Conservation (phyloP, 2,797 vertebrate genomes). For the Argyrosomus regius region DNA sequence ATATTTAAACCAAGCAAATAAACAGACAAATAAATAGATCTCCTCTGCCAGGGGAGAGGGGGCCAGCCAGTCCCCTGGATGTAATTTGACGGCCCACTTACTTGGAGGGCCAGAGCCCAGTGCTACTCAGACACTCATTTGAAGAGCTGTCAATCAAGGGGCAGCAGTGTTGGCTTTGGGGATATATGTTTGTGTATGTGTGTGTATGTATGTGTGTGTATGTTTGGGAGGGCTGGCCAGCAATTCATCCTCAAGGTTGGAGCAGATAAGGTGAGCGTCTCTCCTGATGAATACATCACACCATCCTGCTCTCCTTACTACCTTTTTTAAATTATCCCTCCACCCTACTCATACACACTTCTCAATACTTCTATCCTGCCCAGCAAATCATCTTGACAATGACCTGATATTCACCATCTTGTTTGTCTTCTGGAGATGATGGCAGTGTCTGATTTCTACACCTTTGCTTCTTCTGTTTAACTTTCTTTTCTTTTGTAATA, state of each 20-base stretch:
- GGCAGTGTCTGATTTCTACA: slow-evolving; percentile 27
- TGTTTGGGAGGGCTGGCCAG: slow-evolving; percentile 41
- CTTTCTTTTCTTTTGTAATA: background rate
- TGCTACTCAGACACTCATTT: slow-evolving; percentile 94
- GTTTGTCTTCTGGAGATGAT: slow-evolving; percentile 65
- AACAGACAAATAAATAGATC: slow-evolving; percentile 92
- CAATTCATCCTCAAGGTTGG: slow-evolving; percentile 85
- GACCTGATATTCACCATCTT: slow-evolving; percentile 64
- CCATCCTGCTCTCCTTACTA: slow-evolving; percentile 55
- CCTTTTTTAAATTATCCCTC: slow-evolving; percentile 39
- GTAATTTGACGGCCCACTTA: slow-evolving; percentile 97
- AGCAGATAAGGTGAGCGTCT: slow-evolving; percentile 82
- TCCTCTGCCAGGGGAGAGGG: slow-evolving; percentile 86
- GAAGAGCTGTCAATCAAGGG: slow-evolving; percentile 93
- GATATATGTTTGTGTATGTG: slow-evolving; percentile 61
- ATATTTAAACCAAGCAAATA: slow-evolving; percentile 96
- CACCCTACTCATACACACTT: slow-evolving; percentile 14
- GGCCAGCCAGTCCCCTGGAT: slow-evolving; percentile 89
- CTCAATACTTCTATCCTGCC: slow-evolving; percentile 26
- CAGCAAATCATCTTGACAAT: slow-evolving; percentile 69
- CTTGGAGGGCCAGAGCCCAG: slow-evolving; percentile 90
- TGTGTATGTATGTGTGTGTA: slow-evolving; percentile 64
- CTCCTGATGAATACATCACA: slow-evolving; percentile 82
- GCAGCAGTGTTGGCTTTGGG: slow-evolving; percentile 62
- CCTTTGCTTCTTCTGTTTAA: background rate